Base-by-base conservation (phyloP, 2,113 vertebrate genomes). In the Platysteira castanea region DNA sequence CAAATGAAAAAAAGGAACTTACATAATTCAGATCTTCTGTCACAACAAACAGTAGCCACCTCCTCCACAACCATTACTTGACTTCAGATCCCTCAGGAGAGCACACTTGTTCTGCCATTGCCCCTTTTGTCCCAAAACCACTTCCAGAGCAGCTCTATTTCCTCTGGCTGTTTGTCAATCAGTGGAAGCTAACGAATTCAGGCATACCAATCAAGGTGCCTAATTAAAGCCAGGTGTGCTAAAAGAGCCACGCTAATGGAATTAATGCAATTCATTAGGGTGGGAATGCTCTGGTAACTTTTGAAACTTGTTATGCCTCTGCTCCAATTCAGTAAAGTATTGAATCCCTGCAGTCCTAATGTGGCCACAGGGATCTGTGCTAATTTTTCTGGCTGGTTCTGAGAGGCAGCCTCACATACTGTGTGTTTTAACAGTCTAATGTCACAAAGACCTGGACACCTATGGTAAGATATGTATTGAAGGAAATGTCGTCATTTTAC, bases 191-290 rank as follows among this genome's bases (percentile, higher is more conserved):
- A 87, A 90, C 0, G 1, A 88, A 31, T 49, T 83, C 57, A 83
- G 70, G 46, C 85, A 91, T 11, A 31, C 8, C 31, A 86, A 64
- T 57, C 82, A 88, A 91, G 53, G 33, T 49, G 27, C 35, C 27
- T 85, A 79, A 91, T 89, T 81, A 92, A 92, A 67, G 17, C 41
- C 65, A 96, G 68, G 33, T 75, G 63, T 70, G 41, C 69, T 47
- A 71, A 70, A 91, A 74, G 53, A 78, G n/a, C 28, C 52, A n/a
- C n/a, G n/a, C 20, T 87, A 77, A 92, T 68, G 37, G 35, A 90
- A 89, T 69, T 37, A 84, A 64, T 60, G 24, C 35, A 64, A 24
- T 3, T 83, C 24, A 67, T 96, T 88, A 84, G 20, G 17, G 33
- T 77, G 44, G 52, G 39, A 90, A 89, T 47, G 30, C 41, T 73